Base-by-base conservation (phyloP, 2,888 invertebrate genomes). In the Crepidodera aurea region DNA sequence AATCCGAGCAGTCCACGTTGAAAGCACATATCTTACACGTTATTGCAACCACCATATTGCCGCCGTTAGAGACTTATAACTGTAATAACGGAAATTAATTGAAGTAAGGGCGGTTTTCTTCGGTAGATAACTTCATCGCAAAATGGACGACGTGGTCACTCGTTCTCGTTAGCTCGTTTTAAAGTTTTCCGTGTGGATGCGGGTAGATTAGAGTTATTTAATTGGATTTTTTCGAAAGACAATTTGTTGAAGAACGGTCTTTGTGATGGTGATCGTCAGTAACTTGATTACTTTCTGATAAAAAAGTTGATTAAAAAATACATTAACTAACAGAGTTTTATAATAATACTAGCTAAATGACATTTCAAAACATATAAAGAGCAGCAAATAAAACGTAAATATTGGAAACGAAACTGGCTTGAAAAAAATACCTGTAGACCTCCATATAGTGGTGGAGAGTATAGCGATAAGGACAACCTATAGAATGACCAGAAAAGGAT, bases 31-130 rank as follows among this genome's bases (percentile, higher is more conserved):
- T 62, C 62, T 57, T 46, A 39, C 46, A 51, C 29, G 66, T 62
- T 63, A 60, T 64, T 66, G 59, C 65, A 48, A 62, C 64, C 64
- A 62, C 67, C 68, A 69, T 69, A 69, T 71, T 69, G 70, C 67
- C 59, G 58, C 25, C 54, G 50, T 40, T 44, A 3, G 32, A 66
- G 68, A 68, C 65, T 62, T 66, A 66, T 67, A 59, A 63, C 58
- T 44, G 63, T 55, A 59, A 57, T 63, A 63, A 63, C 59, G 40
- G 27, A 55, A 63, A 63, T 63, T 63, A 63, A 63, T 63, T 59
- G 63, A 40, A 55, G 57, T 59, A 40, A 51, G 63, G 63, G 58
- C 40, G 34, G 40, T 62, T 58, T 62, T 37, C 42, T 62, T 40
- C 44, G 19, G 50, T 48, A 51, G 61, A 62, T 62, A 62, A 62